phyloP scores from a whole-genome alignment of 2,888 invertebrate genomes.

The Acanthoscelides obtectus region DNA sequence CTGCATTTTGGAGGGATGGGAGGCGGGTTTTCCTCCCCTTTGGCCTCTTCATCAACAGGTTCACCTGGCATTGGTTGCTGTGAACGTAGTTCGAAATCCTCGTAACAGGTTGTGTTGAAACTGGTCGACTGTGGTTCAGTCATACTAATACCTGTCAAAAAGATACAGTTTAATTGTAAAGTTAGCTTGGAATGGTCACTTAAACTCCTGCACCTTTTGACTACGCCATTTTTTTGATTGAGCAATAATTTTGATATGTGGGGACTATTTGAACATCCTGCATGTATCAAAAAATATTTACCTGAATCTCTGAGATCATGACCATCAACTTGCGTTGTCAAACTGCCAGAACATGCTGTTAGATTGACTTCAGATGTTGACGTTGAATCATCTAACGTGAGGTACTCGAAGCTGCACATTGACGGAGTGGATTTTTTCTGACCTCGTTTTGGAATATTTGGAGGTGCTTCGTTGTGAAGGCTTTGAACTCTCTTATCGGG shows the following conservation, averaged over 20 bases:
- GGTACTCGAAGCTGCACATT: constrained; percentile 48
- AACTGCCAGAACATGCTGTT: constrained; percentile 30
- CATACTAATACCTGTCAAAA: constrained; percentile 44
- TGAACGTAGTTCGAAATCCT: constrained; percentile 42
- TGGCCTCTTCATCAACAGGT: constrained; percentile 7
- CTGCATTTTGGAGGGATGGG: constrained; percentile 42
- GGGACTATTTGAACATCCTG: too few species aligned
- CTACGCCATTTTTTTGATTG: too few species aligned
- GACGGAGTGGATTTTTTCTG: constrained; percentile 49
- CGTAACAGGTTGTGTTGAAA: constrained; percentile 45
- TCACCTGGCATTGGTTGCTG: constrained; percentile 42
- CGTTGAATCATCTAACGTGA: constrained; percentile 47
- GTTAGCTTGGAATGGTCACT: too few species aligned
- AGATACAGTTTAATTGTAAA: too few species aligned
- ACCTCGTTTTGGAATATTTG: constrained; percentile 46
- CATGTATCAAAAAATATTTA: constrained; percentile 1
- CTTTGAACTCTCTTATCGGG: constrained; percentile 53
- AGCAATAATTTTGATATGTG: too few species aligned
- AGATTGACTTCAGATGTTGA: constrained; percentile 33
- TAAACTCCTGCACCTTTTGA: too few species aligned
- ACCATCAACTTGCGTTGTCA: constrained; percentile 30
- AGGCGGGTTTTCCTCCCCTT: constrained; percentile 39
- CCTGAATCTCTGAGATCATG: constrained; percentile 53
- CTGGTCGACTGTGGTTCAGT: constrained; percentile 44
- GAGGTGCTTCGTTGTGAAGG: constrained; percentile 43